Percentiles rank a stretch among this genome's conserved stretches.
phyloP scores from a whole-genome alignment of 2,113 vertebrate species.

The Podiceps cristatus region DNA sequence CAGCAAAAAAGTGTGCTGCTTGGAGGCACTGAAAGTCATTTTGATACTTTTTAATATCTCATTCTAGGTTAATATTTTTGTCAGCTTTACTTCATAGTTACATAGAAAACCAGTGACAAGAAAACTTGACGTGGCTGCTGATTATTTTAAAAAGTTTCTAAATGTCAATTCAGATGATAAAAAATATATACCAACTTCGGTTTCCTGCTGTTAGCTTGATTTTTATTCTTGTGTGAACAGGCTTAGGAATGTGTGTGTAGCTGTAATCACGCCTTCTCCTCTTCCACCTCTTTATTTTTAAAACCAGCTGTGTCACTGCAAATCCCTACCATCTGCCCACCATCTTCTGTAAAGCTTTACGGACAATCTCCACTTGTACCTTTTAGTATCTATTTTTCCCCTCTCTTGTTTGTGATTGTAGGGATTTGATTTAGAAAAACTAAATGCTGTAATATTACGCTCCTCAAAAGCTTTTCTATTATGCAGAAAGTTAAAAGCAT shows the following conservation, averaged over 20 bases:
- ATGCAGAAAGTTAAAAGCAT: slow-evolving; percentile 46
- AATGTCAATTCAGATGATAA: not conserved
- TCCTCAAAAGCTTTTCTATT: slow-evolving; percentile 25
- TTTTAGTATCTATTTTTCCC: not conserved
- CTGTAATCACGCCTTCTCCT: slow-evolving; percentile 14
- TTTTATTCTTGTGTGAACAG: not conserved
- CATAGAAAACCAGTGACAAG: not conserved
- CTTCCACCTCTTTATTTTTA: slow-evolving; percentile 69
- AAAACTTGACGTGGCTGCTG: not conserved
- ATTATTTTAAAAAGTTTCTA: not conserved
- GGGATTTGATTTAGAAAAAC: not conserved
- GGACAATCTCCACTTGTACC: slow-evolving; percentile 34
- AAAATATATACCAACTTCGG: not conserved
- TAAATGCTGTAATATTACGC: not conserved
- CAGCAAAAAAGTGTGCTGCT: not conserved
- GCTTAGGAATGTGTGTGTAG: slow-evolving; percentile 22
- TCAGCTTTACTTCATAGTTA: not conserved
- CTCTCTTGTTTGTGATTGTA: not conserved
- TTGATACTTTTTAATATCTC: not conserved
- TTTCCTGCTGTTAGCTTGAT: not conserved
- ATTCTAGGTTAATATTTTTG: not conserved
- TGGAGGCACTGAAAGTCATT: not conserved
- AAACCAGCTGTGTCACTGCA: slow-evolving; percentile 69
- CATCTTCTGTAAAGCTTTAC: slow-evolving; percentile 11
- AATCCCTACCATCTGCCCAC: slow-evolving; percentile 60